These are phyloP conservation scores for Torymus aiolomorphi DNA, from an alignment of 2,888 invertebrate genomes.

Conservation along the genomic window DNA sequence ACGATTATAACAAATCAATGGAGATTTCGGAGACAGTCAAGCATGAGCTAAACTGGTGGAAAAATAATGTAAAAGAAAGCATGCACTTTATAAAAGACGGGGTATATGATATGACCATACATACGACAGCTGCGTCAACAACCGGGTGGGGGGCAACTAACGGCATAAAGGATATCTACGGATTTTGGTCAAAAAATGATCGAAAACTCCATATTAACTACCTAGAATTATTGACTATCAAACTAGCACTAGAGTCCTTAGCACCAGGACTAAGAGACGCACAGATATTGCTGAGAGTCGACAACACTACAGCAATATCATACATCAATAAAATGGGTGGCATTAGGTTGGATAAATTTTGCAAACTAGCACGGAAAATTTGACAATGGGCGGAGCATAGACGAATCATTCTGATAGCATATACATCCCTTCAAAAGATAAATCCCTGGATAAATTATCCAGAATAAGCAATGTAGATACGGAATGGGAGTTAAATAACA, in stretches of 20 bases:
- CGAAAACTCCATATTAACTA: slow-evolving; percentile 38
- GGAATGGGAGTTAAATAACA: slow-evolving; percentile 46
- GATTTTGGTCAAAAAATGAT: no score
- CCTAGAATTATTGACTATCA: slow-evolving; percentile 26
- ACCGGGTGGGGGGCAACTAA: not conserved
- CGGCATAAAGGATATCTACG: not conserved
- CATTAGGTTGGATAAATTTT: slow-evolving; percentile 39
- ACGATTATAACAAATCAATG: slow-evolving; percentile 32
- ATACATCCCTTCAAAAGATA: slow-evolving; percentile 51
- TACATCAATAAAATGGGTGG: slow-evolving; percentile 27
- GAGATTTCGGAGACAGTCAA: not conserved
- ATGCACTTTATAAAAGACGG: slow-evolving; percentile 4
- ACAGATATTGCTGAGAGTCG: slow-evolving; percentile 44
- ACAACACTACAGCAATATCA: slow-evolving; percentile 56
- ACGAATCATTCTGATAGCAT: slow-evolving; percentile 35
- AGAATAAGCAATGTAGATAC: slow-evolving; percentile 37
- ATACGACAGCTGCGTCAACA: not conserved
- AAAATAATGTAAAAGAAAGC: not conserved
- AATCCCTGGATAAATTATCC: slow-evolving; percentile 44
- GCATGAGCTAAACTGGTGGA: slow-evolving; percentile 42
- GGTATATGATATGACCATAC: slow-evolving; percentile 1
- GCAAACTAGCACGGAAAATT: slow-evolving; percentile 29
- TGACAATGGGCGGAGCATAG: slow-evolving; percentile 53
- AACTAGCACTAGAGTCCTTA: slow-evolving; percentile 28
- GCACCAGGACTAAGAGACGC: not conserved